Evolutionary conservation across 2,888 invertebrate genomes (phyloP), one percentile per base, ranked within the genome.

Genomic region (Caenorhabditis virilis): DNA sequence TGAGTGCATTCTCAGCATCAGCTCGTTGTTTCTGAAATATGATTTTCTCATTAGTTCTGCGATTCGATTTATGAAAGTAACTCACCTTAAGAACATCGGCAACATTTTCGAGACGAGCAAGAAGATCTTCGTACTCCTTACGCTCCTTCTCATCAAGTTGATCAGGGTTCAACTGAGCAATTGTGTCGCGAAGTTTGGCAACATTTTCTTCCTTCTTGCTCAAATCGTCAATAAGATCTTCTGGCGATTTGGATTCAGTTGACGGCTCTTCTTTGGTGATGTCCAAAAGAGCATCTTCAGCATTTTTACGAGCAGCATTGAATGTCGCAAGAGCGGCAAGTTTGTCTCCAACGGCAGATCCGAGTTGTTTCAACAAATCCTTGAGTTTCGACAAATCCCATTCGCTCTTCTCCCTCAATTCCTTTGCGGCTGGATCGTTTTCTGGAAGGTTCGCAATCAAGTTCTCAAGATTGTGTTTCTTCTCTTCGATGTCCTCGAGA

Each of bases 301-400:
- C 63, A 26, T 68, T 62, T 49, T 66, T 69, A 36, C 70, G 62
- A 48, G 65, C 57, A 13, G 68, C 63, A 16, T 60, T 67, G 61
- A 69, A 69, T 15, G 69, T 59, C 20, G 69, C 71, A 35, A 68
- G 62, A 41, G 71, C 68, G 30, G 68, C 68, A 18, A 69, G 48
- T 43, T 68, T 69, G 54, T 71, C 68, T 16, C 68, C 71, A 49
- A 71, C 59, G 18, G 58, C 59, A 26, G 52, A 55, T 27, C 59
- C 61, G 22, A 71, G 54, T 35, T 52, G 36, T 33, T 56, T 58
- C 35, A 68, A 49, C 27, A 61, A 45, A 27, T 68, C 65, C 35
- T 71, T 65, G 30, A 71, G 52, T 23, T 48, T 49, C 13, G 68
- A 65, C 23, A 69, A 56, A 57, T 65, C 72, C 63, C 65, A 66